Evolutionary conservation across 2,888 invertebrate species (phyloP).

Genomic region (Drosophila mettleri): DNA sequence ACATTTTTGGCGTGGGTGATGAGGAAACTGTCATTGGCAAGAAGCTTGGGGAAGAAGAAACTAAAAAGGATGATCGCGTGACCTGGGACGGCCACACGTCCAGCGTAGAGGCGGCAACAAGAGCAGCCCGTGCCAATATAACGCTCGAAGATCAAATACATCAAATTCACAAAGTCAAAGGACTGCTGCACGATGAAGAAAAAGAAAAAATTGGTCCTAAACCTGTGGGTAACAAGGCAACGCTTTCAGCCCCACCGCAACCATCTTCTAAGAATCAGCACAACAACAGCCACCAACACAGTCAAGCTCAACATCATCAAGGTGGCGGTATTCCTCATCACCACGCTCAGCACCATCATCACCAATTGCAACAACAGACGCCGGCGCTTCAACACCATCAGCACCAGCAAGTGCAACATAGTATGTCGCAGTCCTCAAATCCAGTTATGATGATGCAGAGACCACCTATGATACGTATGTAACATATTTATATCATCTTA

Average conservation of each 20-base stretch:
- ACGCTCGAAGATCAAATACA: slow-evolving; percentile 98
- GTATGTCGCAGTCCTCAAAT: slow-evolving; percentile 77
- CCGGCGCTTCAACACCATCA: slow-evolving; percentile 59
- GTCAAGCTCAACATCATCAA: slow-evolving; percentile 65
- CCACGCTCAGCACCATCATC: slow-evolving; percentile 68
- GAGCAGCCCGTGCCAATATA: slow-evolving; percentile 97
- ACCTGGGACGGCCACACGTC: slow-evolving; percentile 99
- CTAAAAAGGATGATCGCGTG: slow-evolving; percentile 93
- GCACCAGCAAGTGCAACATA: slow-evolving; percentile 62
- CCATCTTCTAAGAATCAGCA: slow-evolving; percentile 65
- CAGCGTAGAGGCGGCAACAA: slow-evolving; percentile 97
- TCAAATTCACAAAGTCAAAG: slow-evolving; percentile 97
- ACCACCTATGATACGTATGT: slow-evolving; percentile 85
- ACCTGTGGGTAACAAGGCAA: slow-evolving; percentile 86
- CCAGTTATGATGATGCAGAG: slow-evolving; percentile 85
- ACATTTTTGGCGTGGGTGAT: slow-evolving; percentile 99
- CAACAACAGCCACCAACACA: slow-evolving; percentile 33
- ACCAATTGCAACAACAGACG: slow-evolving; percentile 48
- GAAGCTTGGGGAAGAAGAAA: slow-evolving; percentile 96
- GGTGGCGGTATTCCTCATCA: slow-evolving; percentile 61
- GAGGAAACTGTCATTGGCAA: slow-evolving; percentile 99
- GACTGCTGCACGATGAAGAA: slow-evolving; percentile 96
- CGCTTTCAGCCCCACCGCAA: slow-evolving; percentile 83
- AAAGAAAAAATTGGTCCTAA: slow-evolving; percentile 98
- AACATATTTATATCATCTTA: background rate